Base-by-base conservation (phyloP, 2,888 invertebrate genomes). In the Tetramorium bicarinatum region DNA sequence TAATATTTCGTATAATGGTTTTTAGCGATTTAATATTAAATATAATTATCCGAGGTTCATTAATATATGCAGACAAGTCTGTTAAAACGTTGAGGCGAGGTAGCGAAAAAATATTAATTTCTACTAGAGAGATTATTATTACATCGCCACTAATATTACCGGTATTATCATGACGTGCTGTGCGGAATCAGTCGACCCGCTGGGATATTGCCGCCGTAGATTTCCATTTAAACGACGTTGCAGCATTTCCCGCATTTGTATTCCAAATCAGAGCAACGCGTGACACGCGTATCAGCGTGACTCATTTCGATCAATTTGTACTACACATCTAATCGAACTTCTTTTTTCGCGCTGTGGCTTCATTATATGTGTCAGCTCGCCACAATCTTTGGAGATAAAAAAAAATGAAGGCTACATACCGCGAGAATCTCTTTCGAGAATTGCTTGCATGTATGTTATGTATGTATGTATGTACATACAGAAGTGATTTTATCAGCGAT, bases 161-260 rank as follows among this genome's bases (percentile, higher is more conserved):
- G 59, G 66, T 77, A 81, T 86, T 84, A 77, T 82, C 67, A 84
- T 61, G 66, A 29, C 25, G 54, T 80, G 25, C 29, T 72, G 29
- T 25, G 41, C 66, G 29, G 29, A 49, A 13, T 44, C 41, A 61
- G 47, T n/a, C 18, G 66, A 11, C 9, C 34, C 44, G 34, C n/a
- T 29, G n/a, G n/a, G n/a, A 61, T 34, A 85, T 84, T 84, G 84
- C 64, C 38, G 75, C 76, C 52, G 81, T 81, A 85, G 75, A 85
- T 85, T 80, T 75, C 59, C 75, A 61, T 84, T 85, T 67, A 34
- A 76, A 74, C 54, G 62, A 69, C 54, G 18, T 75, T 64, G 34
- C 29, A 61, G 41, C 25, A 56, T 79, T 72, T 56, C 66, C 41
- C 59, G 64, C 52, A 85, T 83, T 83, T 84, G 69, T 82, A 82